These are phyloP conservation scores for Leucoraja erinaceus DNA, from an alignment of 2,113 vertebrate genomes.

Conservation along the genomic window DNA sequence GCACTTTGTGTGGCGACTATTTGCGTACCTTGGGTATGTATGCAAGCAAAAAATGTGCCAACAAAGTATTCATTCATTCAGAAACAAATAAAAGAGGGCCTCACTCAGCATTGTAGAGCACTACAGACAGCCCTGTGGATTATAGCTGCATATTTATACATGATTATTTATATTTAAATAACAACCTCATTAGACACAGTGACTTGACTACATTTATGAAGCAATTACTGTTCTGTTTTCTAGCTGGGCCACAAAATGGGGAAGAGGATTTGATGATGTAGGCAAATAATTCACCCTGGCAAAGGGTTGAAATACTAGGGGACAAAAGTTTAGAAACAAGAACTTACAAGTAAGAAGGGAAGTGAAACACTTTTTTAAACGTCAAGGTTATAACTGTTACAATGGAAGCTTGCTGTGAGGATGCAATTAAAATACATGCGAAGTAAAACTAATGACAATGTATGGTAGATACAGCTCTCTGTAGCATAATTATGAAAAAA, in stretches of 20 bases:
- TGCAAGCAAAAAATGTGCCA: too few species aligned
- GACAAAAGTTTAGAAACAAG: background rate
- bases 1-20: too few species aligned
- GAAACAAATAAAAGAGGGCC: background rate
- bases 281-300: background rate
- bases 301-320: constrained; percentile 7
- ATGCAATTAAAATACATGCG: background rate
- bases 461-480: background rate
- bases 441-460: background rate
- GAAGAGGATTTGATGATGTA: constrained; percentile 2
- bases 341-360: background rate
- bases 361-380: background rate
- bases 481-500: background rate
- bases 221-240: background rate
- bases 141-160: background rate
- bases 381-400: background rate
- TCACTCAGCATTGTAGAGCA: background rate
- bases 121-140: background rate
- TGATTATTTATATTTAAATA: background rate
- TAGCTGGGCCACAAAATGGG: background rate
- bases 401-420: background rate
- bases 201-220: background rate
- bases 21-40: too few species aligned
- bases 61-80: too few species aligned
- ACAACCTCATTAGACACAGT: background rate